Percentiles rank a stretch among this genome's conserved stretches.
These are phyloP conservation scores for Brevimyrus niger DNA, from an alignment of 2,113 vertebrate species.

Conservation along the genomic window DNA sequence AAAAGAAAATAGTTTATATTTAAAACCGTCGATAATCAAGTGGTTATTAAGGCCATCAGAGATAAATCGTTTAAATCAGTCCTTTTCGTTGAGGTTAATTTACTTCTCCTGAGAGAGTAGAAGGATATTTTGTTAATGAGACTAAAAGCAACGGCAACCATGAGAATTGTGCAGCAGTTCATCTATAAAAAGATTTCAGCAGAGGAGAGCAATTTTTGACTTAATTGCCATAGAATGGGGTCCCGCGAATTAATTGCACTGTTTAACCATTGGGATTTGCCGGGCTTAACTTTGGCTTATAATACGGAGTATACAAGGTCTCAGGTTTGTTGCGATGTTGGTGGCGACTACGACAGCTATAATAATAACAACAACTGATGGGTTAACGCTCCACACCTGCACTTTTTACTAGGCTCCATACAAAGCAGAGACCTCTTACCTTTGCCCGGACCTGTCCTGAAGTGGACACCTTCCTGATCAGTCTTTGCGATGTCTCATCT, in stretches of 20 bases:
- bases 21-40: neutral
- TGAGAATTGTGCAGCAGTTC: neutral
- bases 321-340: neutral
- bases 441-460: conserved; percentile 67
- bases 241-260: neutral
- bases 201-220: neutral
- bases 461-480: conserved; percentile 72
- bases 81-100: neutral
- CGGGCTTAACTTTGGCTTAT: neutral
- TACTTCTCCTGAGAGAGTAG: neutral
- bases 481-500: conserved; percentile 72
- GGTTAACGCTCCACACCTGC: neutral
- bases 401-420: neutral
- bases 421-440: conserved; percentile 41
- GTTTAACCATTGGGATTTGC: conserved; percentile 3
- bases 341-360: neutral
- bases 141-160: neutral
- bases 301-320: neutral
- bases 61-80: conserved; percentile 4
- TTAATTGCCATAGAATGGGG: conserved; percentile 3
- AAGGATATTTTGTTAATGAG: neutral
- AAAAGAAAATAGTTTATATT: neutral
- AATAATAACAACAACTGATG: neutral
- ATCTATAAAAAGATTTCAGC: neutral
- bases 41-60: neutral